Evolutionary conservation across 2,797 vertebrate genomes (phyloP).

Genomic region (Mormyrus proboscirostris): DNA sequence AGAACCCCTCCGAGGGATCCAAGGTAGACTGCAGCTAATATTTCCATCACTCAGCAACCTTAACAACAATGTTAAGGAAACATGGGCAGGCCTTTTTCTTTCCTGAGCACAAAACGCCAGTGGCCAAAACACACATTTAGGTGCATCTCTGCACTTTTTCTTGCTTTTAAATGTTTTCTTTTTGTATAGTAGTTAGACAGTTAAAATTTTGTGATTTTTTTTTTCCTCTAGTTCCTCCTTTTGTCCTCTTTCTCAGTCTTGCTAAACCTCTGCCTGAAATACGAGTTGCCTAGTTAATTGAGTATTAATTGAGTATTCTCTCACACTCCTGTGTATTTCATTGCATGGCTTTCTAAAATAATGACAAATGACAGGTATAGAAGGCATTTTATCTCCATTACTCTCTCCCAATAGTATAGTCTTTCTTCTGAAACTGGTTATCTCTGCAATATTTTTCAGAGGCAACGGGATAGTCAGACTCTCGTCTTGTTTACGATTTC

Average conservation of each 20-base stretch:
- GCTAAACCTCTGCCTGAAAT: not conserved
- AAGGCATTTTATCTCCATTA: not conserved
- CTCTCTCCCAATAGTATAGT: not conserved
- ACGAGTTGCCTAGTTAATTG: not conserved
- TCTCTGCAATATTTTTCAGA: not conserved
- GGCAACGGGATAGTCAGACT: not conserved
- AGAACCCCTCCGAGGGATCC: not conserved
- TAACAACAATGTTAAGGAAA: not conserved
- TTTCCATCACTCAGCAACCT: not conserved
- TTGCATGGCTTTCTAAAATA: not conserved
- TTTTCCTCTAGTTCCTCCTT: not conserved
- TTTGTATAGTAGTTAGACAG: not conserved
- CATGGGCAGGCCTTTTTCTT: not conserved
- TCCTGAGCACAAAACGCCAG: not conserved
- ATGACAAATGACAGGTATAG: not conserved
- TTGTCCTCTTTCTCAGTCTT: not conserved
- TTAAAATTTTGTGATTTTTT: not conserved
- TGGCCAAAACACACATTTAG: not conserved
- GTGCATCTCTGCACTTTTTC: not conserved
- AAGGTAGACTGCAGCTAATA: not conserved
- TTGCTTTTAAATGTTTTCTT: not conserved
- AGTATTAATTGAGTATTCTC: not conserved
- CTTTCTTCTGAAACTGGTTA: not conserved
- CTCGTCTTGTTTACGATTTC: not conserved
- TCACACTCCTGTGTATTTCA: not conserved